phyloP scores from a whole-genome alignment of 1,140 invertebrate genomes.

The Drosophila ambigua region DNA sequence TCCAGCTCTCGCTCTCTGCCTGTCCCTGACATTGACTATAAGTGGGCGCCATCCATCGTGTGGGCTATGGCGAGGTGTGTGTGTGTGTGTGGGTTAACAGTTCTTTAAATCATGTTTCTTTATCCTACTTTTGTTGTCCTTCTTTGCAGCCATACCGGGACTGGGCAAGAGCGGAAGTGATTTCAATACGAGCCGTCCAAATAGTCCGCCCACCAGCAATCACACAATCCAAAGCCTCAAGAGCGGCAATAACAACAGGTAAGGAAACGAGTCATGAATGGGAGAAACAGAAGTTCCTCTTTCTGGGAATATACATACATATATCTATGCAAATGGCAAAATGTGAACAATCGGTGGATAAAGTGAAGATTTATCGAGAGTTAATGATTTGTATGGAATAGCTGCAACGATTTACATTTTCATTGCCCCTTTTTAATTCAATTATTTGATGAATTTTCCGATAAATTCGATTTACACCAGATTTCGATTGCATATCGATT shows the following conservation, averaged over 20 bases:
- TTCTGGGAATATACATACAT: too few relatives aligned
- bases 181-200: constrained; percentile 78
- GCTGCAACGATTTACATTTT: too few relatives aligned
- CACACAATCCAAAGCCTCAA: constrained; percentile 80
- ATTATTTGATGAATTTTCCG: too few relatives aligned
- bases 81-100: constrained; percentile 21
- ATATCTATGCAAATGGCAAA: too few relatives aligned
- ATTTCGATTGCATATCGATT: too few relatives aligned
- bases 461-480: too few relatives aligned
- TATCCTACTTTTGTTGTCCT: constrained; percentile 6
- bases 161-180: constrained; percentile 80
- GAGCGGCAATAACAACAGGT: constrained; percentile 82
- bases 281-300: not conserved
- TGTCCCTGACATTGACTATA: constrained; percentile 40
- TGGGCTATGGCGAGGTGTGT: constrained; percentile 11
- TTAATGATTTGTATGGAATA: too few relatives aligned
- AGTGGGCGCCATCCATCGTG: constrained; percentile 56
- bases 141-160: constrained; percentile 73
- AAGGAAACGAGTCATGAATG: constrained; percentile 4
- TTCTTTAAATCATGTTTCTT: constrained; percentile 22
- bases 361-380: too few relatives aligned
- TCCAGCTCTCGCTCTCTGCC: constrained; percentile 6
- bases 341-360: too few relatives aligned
- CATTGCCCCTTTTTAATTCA: too few relatives aligned
- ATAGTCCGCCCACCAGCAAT: constrained; percentile 81